Evolutionary conservation across 2,888 invertebrate genomes (phyloP), one percentile per base, ranked within the genome.

Genomic region (Iphiclides podalirius): DNA sequence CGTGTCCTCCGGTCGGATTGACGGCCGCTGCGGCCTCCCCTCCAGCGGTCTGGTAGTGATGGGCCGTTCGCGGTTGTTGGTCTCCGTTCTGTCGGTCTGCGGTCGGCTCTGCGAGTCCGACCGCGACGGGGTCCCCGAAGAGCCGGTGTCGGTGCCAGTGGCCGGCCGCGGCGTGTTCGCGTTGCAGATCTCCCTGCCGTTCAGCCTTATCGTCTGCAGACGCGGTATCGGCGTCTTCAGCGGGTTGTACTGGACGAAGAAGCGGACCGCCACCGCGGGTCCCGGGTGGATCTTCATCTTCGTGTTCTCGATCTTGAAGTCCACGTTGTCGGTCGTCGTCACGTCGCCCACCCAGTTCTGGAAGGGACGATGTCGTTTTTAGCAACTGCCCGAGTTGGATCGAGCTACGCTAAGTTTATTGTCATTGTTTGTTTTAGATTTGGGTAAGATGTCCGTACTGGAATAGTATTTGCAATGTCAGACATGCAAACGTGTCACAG

Each of bases 301-400:
- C 0, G 89, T 82, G 61, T 91, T 91, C 55, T 90, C 89, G 23
- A 92, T 86, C 50, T 90, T 89, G 66, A 90, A 92, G 57, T 90
- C 90, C 16, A 76, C 80, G 67, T 92, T 92, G 67, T 92, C 91
- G 35, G 77, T 67, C 0, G 91, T 90, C 7, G 88, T 79, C 0
- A 91, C 90, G 50, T 91, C 91, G 0, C 92, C 92, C 40, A 91
- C 83, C 89, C 90, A 90, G 60, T 90, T 91, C 91, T 91, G 77
- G 8, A 4, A 31, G 11, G 11, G 31, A 31, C 1, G 15, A 26
- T 6, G 6, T 42, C 9, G n/a, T 28, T 31, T n/a, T n/a, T n/a
- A 14, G 12, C 8, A 39, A 39, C 9, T 9, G 4, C 15, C 11
- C n/a, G n/a, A n/a, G n/a, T n/a, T n/a, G n/a, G n/a, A 1, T 12